phyloP scores from a whole-genome alignment of 2,113 vertebrate genomes.

The Lamprotornis superbus region DNA sequence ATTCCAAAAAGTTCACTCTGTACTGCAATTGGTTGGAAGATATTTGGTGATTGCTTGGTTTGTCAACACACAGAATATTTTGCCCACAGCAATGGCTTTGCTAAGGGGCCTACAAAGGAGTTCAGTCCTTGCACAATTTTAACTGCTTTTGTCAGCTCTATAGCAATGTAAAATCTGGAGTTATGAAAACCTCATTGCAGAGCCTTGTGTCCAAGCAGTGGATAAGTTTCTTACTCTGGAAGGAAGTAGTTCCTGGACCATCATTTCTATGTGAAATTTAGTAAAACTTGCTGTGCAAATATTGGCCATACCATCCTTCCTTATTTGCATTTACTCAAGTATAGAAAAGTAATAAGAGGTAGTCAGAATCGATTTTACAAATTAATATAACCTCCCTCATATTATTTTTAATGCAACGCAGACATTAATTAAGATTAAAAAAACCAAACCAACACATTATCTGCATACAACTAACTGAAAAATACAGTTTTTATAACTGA shows the following conservation, averaged over 20 bases:
- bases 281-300: background rate
- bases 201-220: background rate
- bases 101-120: background rate
- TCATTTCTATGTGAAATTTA: background rate
- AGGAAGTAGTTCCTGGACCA: background rate
- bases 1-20: background rate
- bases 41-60: background rate
- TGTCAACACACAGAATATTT: background rate
- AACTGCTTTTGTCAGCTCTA: background rate
- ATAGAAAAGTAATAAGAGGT: background rate
- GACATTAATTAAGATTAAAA: background rate
- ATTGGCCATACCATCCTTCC: background rate
- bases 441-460: background rate
- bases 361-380: background rate
- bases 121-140: background rate
- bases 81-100: background rate
- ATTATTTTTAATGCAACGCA: background rate
- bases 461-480: background rate
- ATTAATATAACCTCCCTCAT: too few species aligned
- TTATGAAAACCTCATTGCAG: background rate
- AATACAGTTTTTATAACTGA: background rate
- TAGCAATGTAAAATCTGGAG: background rate
- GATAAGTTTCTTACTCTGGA: background rate
- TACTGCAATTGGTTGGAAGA: background rate
- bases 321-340: background rate